Evolutionary conservation across 2,888 invertebrate genomes (phyloP).

Genomic region (Parnassius smintheus): DNA sequence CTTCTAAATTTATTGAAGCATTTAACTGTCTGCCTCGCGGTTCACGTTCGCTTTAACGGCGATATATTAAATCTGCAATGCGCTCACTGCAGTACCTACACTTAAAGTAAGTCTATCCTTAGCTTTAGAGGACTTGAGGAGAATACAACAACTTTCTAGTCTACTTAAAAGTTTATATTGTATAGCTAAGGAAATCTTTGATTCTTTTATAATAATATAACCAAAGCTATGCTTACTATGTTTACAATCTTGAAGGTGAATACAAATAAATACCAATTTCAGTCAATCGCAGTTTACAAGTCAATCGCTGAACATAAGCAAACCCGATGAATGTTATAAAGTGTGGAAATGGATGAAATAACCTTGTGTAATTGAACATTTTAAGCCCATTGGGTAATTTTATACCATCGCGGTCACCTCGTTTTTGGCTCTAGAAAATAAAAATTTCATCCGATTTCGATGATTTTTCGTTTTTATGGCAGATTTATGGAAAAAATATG

Average conservation of each 20-base stretch:
- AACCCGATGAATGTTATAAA: too few relatives aligned
- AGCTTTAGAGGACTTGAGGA: slow-evolving; percentile 16
- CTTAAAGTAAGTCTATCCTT: slow-evolving; percentile 21
- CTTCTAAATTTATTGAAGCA: slow-evolving; percentile 16
- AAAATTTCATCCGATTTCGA: too few relatives aligned
- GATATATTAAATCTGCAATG: slow-evolving; percentile 26
- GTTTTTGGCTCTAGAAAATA: too few relatives aligned
- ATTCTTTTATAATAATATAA: not conserved
- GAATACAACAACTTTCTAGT: slow-evolving; percentile 1
- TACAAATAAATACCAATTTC: not conserved
- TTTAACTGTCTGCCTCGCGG: slow-evolving; percentile 21
- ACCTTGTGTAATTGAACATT: too few relatives aligned
- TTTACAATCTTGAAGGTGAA: not conserved
- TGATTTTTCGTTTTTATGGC: too few relatives aligned
- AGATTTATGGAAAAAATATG: too few relatives aligned
- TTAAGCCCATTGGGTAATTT: too few relatives aligned
- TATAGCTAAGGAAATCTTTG: not conserved
- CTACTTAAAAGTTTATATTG: not conserved
- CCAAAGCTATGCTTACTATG: not conserved
- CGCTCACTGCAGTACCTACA: slow-evolving; percentile 19
- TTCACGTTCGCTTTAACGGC: slow-evolving; percentile 22
- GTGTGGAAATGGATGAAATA: too few relatives aligned
- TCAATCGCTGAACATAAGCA: too few relatives aligned
- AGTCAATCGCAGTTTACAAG: not conserved
- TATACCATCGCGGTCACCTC: too few relatives aligned